These are phyloP conservation scores for Phengaris alcon DNA, from an alignment of 2,888 invertebrate genomes.

Conservation along the genomic window DNA sequence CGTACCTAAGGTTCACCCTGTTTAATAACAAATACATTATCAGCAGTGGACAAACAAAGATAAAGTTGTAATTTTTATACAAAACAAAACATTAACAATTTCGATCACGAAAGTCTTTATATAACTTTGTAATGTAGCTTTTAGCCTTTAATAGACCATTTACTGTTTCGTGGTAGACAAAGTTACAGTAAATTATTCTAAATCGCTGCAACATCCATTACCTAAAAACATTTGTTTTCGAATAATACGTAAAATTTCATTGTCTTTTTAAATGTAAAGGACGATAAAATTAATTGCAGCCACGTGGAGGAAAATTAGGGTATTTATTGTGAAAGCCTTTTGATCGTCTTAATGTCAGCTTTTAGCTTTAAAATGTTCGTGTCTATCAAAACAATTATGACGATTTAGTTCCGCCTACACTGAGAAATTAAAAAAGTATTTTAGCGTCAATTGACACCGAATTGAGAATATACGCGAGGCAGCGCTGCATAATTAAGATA, in stretches of 20 bases:
- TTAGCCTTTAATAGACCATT: constrained; percentile 21
- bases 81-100: neutral
- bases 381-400: no score
- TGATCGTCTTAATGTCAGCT: no score
- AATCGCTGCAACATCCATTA: constrained; percentile 18
- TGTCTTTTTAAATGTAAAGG: constrained; percentile 12
- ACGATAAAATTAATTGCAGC: neutral
- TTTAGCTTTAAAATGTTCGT: no score
- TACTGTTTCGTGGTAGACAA: constrained; percentile 18
- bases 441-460: no score
- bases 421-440: no score
- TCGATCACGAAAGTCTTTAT: neutral
- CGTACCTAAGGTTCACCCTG: no score
- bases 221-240: constrained; percentile 19
- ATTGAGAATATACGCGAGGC: no score
- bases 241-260: constrained; percentile 18
- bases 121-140: neutral
- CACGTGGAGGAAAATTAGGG: neutral
- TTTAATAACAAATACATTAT: no score
- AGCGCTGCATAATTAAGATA: no score
- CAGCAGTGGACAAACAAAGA: no score
- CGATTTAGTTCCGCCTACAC: no score
- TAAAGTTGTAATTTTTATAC: no score
- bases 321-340: neutral
- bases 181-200: constrained; percentile 18